Evolutionary conservation across 2,888 invertebrate species (phyloP), one percentile per base, ranked within the genome.

Genomic region (Spodoptera picta): DNA sequence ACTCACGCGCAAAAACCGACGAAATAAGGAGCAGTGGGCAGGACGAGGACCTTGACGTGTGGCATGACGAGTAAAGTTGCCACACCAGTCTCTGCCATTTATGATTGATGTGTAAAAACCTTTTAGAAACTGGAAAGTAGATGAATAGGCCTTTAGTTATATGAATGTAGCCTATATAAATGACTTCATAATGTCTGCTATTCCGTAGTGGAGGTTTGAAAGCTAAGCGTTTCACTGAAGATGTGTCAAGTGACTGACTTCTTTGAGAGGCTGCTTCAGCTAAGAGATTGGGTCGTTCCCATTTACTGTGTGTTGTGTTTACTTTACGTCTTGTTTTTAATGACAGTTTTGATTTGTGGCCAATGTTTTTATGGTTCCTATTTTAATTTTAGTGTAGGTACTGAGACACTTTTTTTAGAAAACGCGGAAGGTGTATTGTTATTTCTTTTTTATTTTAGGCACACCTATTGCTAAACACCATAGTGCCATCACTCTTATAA

Each of bases 121-220:
- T 44, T 52, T 44, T n/a, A 49, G 27, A 23, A 12, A 23, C n/a
- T 54, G 50, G 59, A 60, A 45, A 43, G 51, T n/a, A 44, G 24
- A 23, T 43, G 46, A 64, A 14, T 24, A 23, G 36, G 36, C 59
- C 52, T 76, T 60, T 36, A 36, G 23, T 48, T 57, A 7, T 44
- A 49, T 55, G 71, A 65, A 57, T 61, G 45, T 60, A 23, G 19
- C 57, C 58, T 66, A 60, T 57, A 73, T 77, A 19, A 19, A 19
- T 19, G 19, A 55, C 48, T 14, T 41, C 24, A 76, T 44, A 66
- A 62, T 61, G 59, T 44, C 53, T 43, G 1, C 53, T 36, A 31
- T 36, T 57, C 55, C 43, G 41, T 58, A 60, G 62, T 73, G 65
- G 62, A 77, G 60, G 73, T 57, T 68, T 73, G 65, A 68, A 77